phyloP scores from a whole-genome alignment of 2,113 vertebrate genomes.

The Chascanopsetta lugubris region DNA sequence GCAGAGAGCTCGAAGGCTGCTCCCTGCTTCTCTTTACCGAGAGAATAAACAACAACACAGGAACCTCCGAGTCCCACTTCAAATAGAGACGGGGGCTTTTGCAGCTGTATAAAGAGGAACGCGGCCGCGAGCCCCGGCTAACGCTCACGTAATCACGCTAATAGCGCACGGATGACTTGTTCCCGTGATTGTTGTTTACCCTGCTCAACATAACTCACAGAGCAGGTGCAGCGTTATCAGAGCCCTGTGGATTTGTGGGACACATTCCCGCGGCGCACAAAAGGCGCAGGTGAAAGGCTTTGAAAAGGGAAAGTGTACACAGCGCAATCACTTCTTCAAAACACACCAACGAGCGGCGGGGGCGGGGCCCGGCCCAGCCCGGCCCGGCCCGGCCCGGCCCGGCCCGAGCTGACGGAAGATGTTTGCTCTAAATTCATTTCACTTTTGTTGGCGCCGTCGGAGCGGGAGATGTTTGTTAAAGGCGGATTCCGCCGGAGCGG shows the following conservation, averaged over 20 bases:
- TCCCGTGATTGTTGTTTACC: conserved; percentile 71
- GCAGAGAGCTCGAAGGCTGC: conserved; percentile 13
- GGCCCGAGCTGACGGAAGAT: conserved; percentile 18
- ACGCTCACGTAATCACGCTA: conserved; percentile 41
- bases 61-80: conserved; percentile 3
- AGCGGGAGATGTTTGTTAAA: conserved; percentile 39
- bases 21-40: conserved; percentile 30
- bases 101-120: conserved; percentile 54
- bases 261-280: conserved; percentile 64
- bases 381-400: conserved; percentile 25
- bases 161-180: conserved; percentile 62
- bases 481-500: conserved; percentile 39
- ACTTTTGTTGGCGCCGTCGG: conserved; percentile 29
- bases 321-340: conserved; percentile 56
- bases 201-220: conserved; percentile 55
- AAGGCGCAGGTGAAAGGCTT: conserved; percentile 67
- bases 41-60: too few species aligned
- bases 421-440: conserved; percentile 58
- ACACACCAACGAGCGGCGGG: conserved; percentile 41
- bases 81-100: conserved; percentile 30
- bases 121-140: conserved; percentile 42
- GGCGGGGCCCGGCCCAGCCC: conserved; percentile 22
- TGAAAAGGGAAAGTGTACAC: conserved; percentile 68
- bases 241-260: conserved; percentile 43
- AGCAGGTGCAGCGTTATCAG: conserved; percentile 71